These are phyloP conservation scores for Carassius auratus DNA, from an alignment of 2,113 vertebrate genomes.

Conservation along the genomic window DNA sequence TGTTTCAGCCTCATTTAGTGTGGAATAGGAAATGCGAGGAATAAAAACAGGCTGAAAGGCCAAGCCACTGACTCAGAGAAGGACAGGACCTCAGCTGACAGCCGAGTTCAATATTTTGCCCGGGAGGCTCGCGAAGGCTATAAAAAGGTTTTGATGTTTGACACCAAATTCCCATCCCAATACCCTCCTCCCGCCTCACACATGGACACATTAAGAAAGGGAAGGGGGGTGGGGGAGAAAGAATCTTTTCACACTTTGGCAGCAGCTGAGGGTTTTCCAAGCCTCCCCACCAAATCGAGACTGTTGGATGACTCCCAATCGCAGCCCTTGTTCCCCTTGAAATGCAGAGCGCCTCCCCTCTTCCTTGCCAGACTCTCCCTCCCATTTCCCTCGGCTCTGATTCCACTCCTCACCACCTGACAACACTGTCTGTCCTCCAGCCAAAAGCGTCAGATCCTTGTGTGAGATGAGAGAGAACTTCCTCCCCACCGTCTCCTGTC, in stretches of 20 bases:
- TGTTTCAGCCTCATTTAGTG: conserved; percentile 1
- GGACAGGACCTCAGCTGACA: conserved; percentile 51
- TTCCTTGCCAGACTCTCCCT: conserved; percentile 77
- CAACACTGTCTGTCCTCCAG: conserved; percentile 75
- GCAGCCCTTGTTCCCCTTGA: conserved; percentile 72
- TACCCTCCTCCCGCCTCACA: conserved; percentile 55
- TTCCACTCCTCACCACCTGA: conserved; percentile 76
- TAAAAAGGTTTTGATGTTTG: conserved; percentile 88
- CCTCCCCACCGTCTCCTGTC: conserved; percentile 43
- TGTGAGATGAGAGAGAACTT: conserved; percentile 62
- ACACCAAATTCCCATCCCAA: conserved; percentile 77
- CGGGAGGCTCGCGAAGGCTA: conserved; percentile 82
- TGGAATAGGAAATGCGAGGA: background rate
- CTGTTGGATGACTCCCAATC: conserved; percentile 82
- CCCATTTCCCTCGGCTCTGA: conserved; percentile 59
- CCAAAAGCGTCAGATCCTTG: conserved; percentile 76
- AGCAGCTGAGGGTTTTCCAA: conserved; percentile 74
- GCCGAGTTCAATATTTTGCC: conserved; percentile 85
- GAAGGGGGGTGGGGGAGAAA: background rate
- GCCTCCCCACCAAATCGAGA: conserved; percentile 77
- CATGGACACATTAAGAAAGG: conserved; percentile 43
- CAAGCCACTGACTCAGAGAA: conserved; percentile 78
- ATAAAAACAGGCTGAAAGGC: conserved; percentile 66
- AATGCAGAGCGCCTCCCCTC: conserved; percentile 72
- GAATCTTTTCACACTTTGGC: conserved; percentile 64